These are phyloP conservation scores for Dryobates pubescens DNA, from an alignment of 2,797 vertebrate species.

Conservation along the genomic window DNA sequence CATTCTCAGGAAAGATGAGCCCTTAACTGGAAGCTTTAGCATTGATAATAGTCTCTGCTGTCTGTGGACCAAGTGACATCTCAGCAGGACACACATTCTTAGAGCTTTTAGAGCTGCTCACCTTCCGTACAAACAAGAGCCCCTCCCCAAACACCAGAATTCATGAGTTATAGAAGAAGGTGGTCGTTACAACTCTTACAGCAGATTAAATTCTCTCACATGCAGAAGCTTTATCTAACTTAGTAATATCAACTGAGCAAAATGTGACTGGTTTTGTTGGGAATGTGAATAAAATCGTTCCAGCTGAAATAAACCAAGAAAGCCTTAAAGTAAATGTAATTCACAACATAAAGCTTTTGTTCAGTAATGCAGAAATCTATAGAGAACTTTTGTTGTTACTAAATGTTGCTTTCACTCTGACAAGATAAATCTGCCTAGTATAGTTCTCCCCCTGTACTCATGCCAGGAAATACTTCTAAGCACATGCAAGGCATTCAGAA, in stretches of 20 bases:
- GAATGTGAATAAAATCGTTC: background rate
- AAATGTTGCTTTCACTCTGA: background rate
- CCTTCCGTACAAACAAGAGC: background rate
- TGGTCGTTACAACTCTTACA: background rate
- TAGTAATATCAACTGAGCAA: background rate
- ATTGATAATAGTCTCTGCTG: background rate
- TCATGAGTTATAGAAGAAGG: background rate
- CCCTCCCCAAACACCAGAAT: background rate
- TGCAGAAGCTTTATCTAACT: background rate
- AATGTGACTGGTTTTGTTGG: background rate
- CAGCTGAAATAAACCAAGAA: background rate
- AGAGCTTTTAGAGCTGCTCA: background rate
- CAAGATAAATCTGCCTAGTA: background rate
- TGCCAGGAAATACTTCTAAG: background rate
- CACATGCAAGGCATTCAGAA: background rate
- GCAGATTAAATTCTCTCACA: background rate
- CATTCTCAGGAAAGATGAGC: background rate
- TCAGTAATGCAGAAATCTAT: background rate
- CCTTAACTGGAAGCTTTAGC: background rate
- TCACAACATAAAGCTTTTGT: background rate
- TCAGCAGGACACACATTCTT: background rate
- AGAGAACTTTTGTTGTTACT: background rate
- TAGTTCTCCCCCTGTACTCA: background rate
- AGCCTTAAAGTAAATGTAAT: background rate
- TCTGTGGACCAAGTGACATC: background rate